Percentiles rank a stretch among this genome's conserved stretches.
phyloP scores from a whole-genome alignment of 1,140 invertebrate genomes.

The Pinna nobilis region DNA sequence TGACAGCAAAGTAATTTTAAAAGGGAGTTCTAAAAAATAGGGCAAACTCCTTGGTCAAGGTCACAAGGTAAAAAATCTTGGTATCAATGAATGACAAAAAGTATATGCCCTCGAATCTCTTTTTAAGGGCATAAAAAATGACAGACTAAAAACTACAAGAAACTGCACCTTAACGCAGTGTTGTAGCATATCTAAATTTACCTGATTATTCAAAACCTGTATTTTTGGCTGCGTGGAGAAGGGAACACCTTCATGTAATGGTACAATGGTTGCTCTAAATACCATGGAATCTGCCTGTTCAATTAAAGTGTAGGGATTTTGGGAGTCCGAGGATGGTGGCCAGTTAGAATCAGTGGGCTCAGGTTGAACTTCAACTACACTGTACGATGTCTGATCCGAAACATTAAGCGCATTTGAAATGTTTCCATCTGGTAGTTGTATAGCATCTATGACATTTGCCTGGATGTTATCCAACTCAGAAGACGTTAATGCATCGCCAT shows the following conservation, averaged over 20 bases:
- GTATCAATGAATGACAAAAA: too few relatives aligned
- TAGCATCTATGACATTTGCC: slow-evolving; percentile 20
- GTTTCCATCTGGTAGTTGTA: slow-evolving; percentile 47
- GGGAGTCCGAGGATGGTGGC: background rate
- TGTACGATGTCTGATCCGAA: slow-evolving; percentile 26
- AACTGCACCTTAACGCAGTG: background rate
- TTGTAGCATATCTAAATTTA: background rate
- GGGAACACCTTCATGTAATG: slow-evolving; percentile 29
- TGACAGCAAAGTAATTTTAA: too few relatives aligned
- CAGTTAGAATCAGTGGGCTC: slow-evolving; percentile 17
- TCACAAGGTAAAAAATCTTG: too few relatives aligned
- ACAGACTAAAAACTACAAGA: background rate
- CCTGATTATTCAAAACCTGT: slow-evolving; percentile 31
- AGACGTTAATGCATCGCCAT: background rate
- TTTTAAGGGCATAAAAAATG: background rate
- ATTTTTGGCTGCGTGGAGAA: slow-evolving; percentile 37
- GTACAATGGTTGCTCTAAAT: slow-evolving; percentile 12
- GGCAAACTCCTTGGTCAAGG: too few relatives aligned
- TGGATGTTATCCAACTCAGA: slow-evolving; percentile 3
- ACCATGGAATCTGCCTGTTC: slow-evolving; percentile 4
- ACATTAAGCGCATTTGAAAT: slow-evolving; percentile 45
- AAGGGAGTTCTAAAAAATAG: too few relatives aligned
- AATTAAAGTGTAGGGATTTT: slow-evolving; percentile 11
- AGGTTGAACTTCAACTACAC: slow-evolving; percentile 31
- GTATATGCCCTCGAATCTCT: background rate